phyloP scores from a whole-genome alignment of 2,888 invertebrate genomes.

The Polyommatus icarus region DNA sequence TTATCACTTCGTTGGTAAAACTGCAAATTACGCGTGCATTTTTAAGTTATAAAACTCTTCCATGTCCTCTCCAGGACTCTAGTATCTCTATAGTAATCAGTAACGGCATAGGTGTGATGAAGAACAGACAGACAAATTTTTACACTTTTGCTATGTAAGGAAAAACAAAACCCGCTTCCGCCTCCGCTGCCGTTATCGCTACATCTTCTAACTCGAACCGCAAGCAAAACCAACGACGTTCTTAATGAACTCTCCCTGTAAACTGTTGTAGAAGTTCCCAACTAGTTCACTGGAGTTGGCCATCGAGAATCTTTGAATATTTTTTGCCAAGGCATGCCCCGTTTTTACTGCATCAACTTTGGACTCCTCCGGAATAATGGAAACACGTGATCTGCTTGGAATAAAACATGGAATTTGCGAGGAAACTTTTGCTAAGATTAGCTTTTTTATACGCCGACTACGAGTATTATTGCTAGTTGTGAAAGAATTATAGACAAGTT shows the following conservation, averaged over 20 bases:
- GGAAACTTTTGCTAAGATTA: not conserved
- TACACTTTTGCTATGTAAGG: too few species aligned
- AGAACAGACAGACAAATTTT: too few species aligned
- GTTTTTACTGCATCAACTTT: conserved; percentile 43
- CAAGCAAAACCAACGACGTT: conserved; percentile 59
- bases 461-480: not conserved
- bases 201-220: conserved; percentile 44
- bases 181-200: conserved; percentile 34
- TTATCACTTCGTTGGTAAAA: too few species aligned
- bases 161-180: not conserved
- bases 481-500: too few species aligned
- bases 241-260: conserved; percentile 72
- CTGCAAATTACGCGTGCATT: too few species aligned
- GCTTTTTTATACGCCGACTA: not conserved
- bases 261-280: conserved; percentile 65
- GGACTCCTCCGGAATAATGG: conserved; percentile 10
- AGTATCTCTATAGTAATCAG: too few species aligned
- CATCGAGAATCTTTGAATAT: conserved; percentile 62
- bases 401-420: not conserved
- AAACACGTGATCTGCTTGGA: conserved; percentile 23
- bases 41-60: too few species aligned
- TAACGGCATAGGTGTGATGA: too few species aligned
- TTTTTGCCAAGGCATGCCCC: conserved; percentile 47
- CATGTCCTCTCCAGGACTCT: too few species aligned
- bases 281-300: conserved; percentile 59